A percentile compares a stretch with the other conserved stretches of the same genome.
These are phyloP conservation scores for Scaptomyza pallida DNA, from an alignment of 1,140 invertebrate species.

Conservation along the genomic window DNA sequence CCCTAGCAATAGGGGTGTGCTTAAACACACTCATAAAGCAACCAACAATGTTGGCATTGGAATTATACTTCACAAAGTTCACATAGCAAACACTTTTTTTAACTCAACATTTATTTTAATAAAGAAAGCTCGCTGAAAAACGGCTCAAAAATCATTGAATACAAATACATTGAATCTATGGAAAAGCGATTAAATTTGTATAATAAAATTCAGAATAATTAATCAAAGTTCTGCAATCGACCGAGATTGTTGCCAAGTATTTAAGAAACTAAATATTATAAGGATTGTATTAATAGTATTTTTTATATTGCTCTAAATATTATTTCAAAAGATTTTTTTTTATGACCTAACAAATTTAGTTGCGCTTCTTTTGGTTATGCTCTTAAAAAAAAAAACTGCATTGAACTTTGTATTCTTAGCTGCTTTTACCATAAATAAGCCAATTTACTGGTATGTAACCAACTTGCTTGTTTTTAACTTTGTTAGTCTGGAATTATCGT, in stretches of 20 bases:
- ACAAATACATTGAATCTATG: too few species aligned
- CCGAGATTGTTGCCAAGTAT: too few species aligned
- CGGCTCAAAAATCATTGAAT: too few species aligned
- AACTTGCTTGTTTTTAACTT: neutral
- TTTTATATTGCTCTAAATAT: too few species aligned
- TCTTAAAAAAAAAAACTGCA: neutral
- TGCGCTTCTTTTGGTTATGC: neutral
- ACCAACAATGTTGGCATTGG: neutral
- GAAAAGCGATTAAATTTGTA: too few species aligned
- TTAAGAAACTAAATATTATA: too few species aligned
- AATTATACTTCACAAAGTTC: neutral
- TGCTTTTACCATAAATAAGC: slow-evolving; percentile 1
- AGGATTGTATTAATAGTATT: too few species aligned
- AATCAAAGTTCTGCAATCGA: too few species aligned
- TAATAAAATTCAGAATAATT: too few species aligned
- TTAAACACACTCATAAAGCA: neutral
- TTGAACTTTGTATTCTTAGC: neutral
- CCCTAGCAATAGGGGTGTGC: slow-evolving; percentile 26
- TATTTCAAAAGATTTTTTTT: too few species aligned
- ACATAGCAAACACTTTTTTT: neutral
- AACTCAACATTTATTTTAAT: neutral
- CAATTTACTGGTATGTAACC: neutral
- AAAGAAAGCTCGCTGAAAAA: too few species aligned
- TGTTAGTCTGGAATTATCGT: neutral
- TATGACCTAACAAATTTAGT: neutral